These are phyloP conservation scores for Channa maculata DNA, from an alignment of 2,113 vertebrate genomes.

Conservation along the genomic window DNA sequence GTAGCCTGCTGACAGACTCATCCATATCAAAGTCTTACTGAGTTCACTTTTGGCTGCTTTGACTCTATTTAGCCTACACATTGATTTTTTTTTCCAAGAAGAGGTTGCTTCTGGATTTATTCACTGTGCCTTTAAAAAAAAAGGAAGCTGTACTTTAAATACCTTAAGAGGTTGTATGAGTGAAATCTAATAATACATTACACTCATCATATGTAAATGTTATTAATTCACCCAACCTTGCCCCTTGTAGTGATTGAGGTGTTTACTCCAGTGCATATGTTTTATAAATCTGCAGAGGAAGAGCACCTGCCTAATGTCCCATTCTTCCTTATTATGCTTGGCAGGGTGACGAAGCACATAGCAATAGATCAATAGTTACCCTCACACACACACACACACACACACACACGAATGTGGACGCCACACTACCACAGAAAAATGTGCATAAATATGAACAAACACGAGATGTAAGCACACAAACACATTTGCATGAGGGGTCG, in stretches of 20 bases:
- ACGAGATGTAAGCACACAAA: conserved; percentile 19
- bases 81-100: conserved; percentile 35
- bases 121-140: conserved; percentile 5
- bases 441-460: conserved; percentile 35
- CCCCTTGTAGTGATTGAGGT: conserved; percentile 65
- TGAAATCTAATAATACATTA: conserved; percentile 42
- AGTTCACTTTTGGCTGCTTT: conserved; percentile 26
- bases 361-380: conserved; percentile 75
- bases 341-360: conserved; percentile 77
- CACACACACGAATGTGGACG: conserved; percentile 21
- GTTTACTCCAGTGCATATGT: conserved; percentile 73
- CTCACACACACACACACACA: conserved; percentile 10
- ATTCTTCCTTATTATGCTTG: conserved; percentile 76
- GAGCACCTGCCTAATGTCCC: conserved; percentile 72
- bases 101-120: conserved; percentile 31
- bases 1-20: neutral
- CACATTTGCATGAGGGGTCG: conserved; percentile 59
- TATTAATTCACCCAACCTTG: conserved; percentile 49
- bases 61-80: conserved; percentile 34
- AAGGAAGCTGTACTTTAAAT: conserved; percentile 20
- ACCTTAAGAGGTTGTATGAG: conserved; percentile 36
- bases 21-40: conserved; percentile 31
- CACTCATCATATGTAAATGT: conserved; percentile 43
- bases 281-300: conserved; percentile 70
- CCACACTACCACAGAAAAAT: neutral